Base-by-base conservation (phyloP, 2,888 invertebrate species). In the Chloromyia formosa region DNA sequence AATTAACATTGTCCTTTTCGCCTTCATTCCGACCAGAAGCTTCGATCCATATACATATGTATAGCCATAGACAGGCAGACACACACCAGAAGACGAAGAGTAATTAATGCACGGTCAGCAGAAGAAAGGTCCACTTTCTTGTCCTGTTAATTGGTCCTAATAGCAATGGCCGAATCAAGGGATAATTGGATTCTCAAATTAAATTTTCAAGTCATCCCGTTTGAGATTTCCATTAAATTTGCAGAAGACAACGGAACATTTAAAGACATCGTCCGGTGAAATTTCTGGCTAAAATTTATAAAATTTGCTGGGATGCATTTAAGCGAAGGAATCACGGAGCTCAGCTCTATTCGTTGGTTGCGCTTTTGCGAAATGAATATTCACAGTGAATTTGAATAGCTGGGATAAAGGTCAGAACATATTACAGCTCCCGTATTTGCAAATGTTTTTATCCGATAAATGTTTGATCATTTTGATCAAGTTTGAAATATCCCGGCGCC, bases 81-180 rank as follows among this genome's bases (percentile, higher is more conserved):
- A 54, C 54, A 64, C 40, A 40, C 18, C 4, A 18, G 42, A 66
- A 49, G 22, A 12, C 9, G 42, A 45, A 20, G 35, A 22, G 66
- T 66, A 56, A 71, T 71, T 71, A 71, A 40, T 71, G 71, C 71
- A 40, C 40, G 18, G 56, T 71, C 58, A 71, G 71, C 71, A 71
- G 40, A 58, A 71, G 58, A 58, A 71, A 71, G 71, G 71, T 71
- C 56, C 56, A 71, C 71, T 71, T 71, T 58, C 56, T 71, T 16
- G 22, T 35, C 27, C 58, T 58, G 56, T 71, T 71, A 71, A 71
- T 71, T 71, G 71, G 71, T 71, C 20, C 71, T 71, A 71, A 56
- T 71, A 71, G 71, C 58, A 71, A 71, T 56, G 71, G 42, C 58
- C 71, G 42, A 71, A 71, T 56, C 71, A 71, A 71, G 58, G 58